A percentile compares a stretch with the other conserved stretches of the same genome.
phyloP scores from a whole-genome alignment of 2,797 vertebrate species.

The Sebastes nivosus region DNA sequence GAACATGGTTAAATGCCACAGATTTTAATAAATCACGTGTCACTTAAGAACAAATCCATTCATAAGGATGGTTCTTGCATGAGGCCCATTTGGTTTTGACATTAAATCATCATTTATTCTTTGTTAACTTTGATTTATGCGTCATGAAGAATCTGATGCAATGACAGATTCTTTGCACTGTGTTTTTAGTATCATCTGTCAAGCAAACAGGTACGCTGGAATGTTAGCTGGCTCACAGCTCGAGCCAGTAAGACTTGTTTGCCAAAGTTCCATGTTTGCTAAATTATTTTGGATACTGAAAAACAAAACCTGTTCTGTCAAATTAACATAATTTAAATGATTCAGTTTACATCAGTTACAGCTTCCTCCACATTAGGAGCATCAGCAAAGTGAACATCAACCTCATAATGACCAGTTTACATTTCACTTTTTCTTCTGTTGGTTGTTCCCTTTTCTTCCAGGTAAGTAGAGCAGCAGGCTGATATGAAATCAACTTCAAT shows the following conservation, averaged over 20 bases:
- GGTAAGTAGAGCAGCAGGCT: slow-evolving; percentile 26
- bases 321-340: background rate
- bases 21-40: background rate
- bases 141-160: background rate
- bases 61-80: background rate
- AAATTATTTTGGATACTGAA: background rate
- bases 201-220: background rate
- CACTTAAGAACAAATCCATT: background rate
- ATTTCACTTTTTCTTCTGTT: background rate
- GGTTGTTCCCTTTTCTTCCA: background rate
- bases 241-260: background rate
- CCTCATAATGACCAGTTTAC: background rate
- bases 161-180: background rate
- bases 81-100: background rate
- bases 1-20: background rate
- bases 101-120: background rate
- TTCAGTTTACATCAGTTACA: background rate
- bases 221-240: background rate
- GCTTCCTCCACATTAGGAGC: background rate
- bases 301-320: background rate
- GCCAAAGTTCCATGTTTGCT: background rate
- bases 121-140: background rate
- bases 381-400: background rate
- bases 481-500: slow-evolving; percentile 55
- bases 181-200: background rate